Evolutionary conservation across 2,888 invertebrate species (phyloP).

Genomic region (Lithophane leautieri): DNA sequence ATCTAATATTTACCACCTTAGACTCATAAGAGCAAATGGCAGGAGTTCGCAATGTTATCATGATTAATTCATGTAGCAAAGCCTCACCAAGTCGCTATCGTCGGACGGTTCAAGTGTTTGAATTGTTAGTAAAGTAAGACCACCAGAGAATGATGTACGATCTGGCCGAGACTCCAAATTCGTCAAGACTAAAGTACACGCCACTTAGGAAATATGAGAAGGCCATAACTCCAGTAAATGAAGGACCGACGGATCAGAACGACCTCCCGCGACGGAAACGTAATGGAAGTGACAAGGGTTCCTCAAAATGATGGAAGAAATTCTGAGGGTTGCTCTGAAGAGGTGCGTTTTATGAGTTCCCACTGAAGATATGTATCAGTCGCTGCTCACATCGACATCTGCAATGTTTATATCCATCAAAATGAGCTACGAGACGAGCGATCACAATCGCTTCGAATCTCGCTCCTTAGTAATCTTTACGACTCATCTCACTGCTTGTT

Average conservation of each 20-base stretch:
- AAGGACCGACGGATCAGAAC: constrained; percentile 83
- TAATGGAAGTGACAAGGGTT: constrained; percentile 90
- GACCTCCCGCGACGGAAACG: constrained; percentile 80
- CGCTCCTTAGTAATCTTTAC: constrained; percentile 48
- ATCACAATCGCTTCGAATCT: constrained; percentile 61
- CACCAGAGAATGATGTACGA: constrained; percentile 60
- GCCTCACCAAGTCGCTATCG: constrained; percentile 40
- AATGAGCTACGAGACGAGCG: constrained; percentile 49
- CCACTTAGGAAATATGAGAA: constrained; percentile 85
- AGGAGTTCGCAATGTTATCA: constrained; percentile 57
- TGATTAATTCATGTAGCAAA: constrained; percentile 63
- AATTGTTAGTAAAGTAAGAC: constrained; percentile 53
- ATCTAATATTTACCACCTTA: constrained; percentile 65
- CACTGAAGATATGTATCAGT: constrained; percentile 81
- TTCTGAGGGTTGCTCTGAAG: constrained; percentile 80
- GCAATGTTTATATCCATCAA: constrained; percentile 66
- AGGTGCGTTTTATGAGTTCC: constrained; percentile 84
- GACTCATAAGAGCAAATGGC: constrained; percentile 58
- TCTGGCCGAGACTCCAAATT: constrained; percentile 71
- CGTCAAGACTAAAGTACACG: constrained; percentile 79
- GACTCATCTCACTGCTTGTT: constrained; percentile 49
- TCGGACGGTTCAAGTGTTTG: constrained; percentile 49
- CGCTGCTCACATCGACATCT: constrained; percentile 75
- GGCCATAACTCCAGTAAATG: constrained; percentile 86
- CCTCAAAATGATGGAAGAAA: constrained; percentile 87